Evolutionary conservation across 2,888 invertebrate genomes (phyloP), one percentile per base, ranked within the genome.

Genomic region (Campoletis raptor): DNA sequence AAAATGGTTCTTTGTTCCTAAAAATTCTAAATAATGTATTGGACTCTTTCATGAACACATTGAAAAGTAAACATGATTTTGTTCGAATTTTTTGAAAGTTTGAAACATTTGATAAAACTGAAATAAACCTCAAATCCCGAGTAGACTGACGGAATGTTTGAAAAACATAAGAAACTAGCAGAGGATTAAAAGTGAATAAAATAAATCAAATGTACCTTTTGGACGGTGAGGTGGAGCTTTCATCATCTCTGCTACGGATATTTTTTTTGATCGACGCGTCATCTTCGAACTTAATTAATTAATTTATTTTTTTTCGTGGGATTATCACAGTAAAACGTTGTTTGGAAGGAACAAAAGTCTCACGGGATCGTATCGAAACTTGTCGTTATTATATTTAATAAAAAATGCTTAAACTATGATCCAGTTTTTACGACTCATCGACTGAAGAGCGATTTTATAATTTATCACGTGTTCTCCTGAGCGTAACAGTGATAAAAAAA

Each of bases 161-260:
- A 15, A 48, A 48, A 45, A 12, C 45, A 45, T 45, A 12, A 45
- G 2, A 12, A 12, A 12, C 45, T 45, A 12, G 45, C 45, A 4
- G 48, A 30, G 48, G 48, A 7, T 52, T 21, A 21, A n/a, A 8
- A n/a, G n/a, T n/a, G 7, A 72, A 36, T 4, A 5, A 52, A 48
- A 61, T 24, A 42, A 24, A 61, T 6, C 18, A 12, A 61, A 52
- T 30, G 76, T 90, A 93, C 94, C 93, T 93, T 91, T 89, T 0
- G 94, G 93, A 83, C 90, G 92, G 42, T 85, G 88, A 0, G 87
- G 85, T 18, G 93, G 91, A 18, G 89, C 85, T 81, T 90, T 92
- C 93, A 94, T 93, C 83, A 89, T 92, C 78, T 92, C 93, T 83
- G 93, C 92, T 42, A 91, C 89, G 69, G 93, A 94, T 81, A 94